Evolutionary conservation across 2,797 vertebrate species (phyloP), one percentile per base, ranked within the genome.

Genomic region (Silurus lanzhouensis): DNA sequence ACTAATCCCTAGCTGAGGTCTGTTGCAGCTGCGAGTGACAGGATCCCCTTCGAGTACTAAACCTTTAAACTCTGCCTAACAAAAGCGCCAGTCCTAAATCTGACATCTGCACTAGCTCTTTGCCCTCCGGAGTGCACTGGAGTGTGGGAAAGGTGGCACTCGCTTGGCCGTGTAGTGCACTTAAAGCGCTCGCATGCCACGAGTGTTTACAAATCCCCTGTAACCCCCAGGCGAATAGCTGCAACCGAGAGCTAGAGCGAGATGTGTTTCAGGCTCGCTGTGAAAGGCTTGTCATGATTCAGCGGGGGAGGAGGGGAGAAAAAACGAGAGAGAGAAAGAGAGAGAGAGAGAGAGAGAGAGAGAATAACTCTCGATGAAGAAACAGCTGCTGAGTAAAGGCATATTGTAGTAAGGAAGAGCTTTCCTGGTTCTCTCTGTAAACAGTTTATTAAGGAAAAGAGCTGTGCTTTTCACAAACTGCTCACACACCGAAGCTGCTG

Each of bases 161-260:
- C 19, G 58, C 22, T 85, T 52, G 74, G 75, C 86, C 84, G 79
- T 72, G 66, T 64, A 84, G 71, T 75, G 67, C 82, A 80, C 79
- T 84, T 89, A 86, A 85, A 76, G 75, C 82, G 52, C 85, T 87
- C 38, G 70, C 82, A 88, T 79, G 76, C 84, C 84, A 83, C 44
- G 60, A 86, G 85, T 89, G 85, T 87, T 88, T 88, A 88, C 84
- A 89, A 87, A 89, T 88, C 85, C 82, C 60, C 64, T 55, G 74
- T 88, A 84, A 84, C 71, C 86, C 79, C 79, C 87, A 85, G 78
- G 83, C n/a, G 60, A 88, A 82, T 84, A 48, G 12, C 71, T 15
- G 27, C 81, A 82, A 82, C 71, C 61, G 60, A 70, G 83, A 79
- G 46, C 48, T n/a, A 67, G 25, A 48, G 70, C 63, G 66, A 81